A percentile compares a stretch with the other conserved stretches of the same genome.
Conservation (phyloP, 35 echinoderm and acorn worm species). For the Anneissia japonica region DNA sequence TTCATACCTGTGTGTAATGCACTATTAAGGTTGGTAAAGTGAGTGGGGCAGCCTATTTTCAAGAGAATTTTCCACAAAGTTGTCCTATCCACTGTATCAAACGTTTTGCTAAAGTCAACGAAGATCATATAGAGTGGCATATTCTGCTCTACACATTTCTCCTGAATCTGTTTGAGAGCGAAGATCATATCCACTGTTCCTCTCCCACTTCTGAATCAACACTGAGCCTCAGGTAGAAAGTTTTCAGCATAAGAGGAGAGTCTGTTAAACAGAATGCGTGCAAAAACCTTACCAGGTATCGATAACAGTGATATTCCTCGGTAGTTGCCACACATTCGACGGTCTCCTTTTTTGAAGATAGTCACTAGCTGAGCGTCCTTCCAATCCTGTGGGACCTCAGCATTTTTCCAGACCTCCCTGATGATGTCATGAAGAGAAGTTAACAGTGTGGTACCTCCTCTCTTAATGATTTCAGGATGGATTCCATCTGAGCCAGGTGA, state of each 20-base stretch:
- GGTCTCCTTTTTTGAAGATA: conserved; percentile 27
- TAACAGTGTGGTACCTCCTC: not conserved
- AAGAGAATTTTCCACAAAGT: conserved; percentile 32
- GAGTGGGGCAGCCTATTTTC: conserved; percentile 31
- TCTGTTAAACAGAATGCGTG: not conserved
- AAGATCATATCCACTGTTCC: conserved; percentile 17
- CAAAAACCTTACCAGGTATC: conserved; percentile 13
- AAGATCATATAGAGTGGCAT: conserved; percentile 16
- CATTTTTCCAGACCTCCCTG: not conserved
- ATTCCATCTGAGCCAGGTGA: not conserved
- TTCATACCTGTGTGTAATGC: too few species aligned
- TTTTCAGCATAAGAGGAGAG: not conserved
- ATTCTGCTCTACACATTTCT: conserved; percentile 34
- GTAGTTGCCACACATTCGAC: conserved; percentile 15
- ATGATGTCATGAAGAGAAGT: not conserved
- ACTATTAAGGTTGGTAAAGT: too few species aligned
- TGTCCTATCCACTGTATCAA: conserved; percentile 43
- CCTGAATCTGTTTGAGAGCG: conserved; percentile 20
- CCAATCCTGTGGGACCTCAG: not conserved
- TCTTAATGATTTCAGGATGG: not conserved
- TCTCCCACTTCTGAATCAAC: not conserved
- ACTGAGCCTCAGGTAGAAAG: conserved; percentile 10
- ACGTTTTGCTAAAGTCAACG: conserved; percentile 53
- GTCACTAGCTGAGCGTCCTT: not conserved
- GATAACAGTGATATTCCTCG: conserved; percentile 14